Evolutionary conservation across 2,797 vertebrate species (phyloP).

Genomic region (Spea hammondii): DNA sequence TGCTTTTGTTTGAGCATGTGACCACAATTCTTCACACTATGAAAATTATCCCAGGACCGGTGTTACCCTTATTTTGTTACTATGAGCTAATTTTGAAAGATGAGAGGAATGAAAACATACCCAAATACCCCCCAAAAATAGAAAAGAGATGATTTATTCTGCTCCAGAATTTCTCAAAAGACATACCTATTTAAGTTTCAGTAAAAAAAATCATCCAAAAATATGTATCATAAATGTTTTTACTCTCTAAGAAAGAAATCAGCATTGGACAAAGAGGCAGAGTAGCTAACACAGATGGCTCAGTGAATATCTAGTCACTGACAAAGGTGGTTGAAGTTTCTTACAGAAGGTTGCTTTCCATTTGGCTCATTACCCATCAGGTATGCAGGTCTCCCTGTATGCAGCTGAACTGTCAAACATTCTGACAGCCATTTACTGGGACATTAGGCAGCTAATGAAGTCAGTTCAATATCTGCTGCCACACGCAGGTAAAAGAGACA

Average conservation of each 20-base stretch:
- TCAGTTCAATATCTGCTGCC: slow-evolving; percentile 67
- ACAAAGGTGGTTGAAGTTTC: slow-evolving; percentile 45
- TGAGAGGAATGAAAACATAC: too few relatives aligned
- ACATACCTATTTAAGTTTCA: too few relatives aligned
- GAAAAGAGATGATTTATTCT: too few relatives aligned
- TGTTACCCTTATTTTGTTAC: too few relatives aligned
- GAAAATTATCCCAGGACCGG: too few relatives aligned
- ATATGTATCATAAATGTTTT: too few relatives aligned
- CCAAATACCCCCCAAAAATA: too few relatives aligned
- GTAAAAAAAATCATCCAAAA: too few relatives aligned
- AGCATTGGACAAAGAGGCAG: not conserved
- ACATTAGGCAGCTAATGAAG: slow-evolving; percentile 80
- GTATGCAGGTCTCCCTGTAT: slow-evolving; percentile 57
- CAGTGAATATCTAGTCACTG: slow-evolving; percentile 19
- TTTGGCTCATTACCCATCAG: slow-evolving; percentile 60
- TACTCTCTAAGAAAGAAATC: not conserved
- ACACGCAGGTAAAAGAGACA: slow-evolving; percentile 68
- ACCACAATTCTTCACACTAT: too few relatives aligned
- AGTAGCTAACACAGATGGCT: slow-evolving; percentile 13
- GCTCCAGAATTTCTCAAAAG: too few relatives aligned
- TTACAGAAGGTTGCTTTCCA: slow-evolving; percentile 49
- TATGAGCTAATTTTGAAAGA: too few relatives aligned
- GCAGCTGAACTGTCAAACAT: slow-evolving; percentile 65
- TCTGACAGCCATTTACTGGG: slow-evolving; percentile 72
- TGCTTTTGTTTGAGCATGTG: too few relatives aligned